These are phyloP conservation scores for Plecturocebus donacophilus DNA, from an alignment of 2,113 vertebrate species.

Conservation along the genomic window DNA sequence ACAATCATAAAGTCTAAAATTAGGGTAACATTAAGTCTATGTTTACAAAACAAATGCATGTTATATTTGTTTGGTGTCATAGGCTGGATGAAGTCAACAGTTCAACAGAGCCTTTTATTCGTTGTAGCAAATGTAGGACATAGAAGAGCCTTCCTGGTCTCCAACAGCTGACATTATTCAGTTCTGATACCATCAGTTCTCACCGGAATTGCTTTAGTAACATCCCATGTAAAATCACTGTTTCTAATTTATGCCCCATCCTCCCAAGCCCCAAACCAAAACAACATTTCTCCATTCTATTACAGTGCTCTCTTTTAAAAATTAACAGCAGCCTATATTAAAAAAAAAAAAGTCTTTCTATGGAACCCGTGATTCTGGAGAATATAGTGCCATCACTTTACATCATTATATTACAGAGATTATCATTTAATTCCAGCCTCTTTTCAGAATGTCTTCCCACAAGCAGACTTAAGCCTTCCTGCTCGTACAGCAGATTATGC, in stretches of 20 bases:
- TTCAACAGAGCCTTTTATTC: not conserved
- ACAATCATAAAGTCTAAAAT: not conserved
- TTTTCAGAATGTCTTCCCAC: not conserved
- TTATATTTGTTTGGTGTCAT: not conserved
- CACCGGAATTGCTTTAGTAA: not conserved
- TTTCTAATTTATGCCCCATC: not conserved
- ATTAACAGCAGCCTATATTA: not conserved
- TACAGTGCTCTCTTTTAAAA: not conserved
- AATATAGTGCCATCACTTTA: not conserved
- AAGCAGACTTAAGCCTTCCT: not conserved
- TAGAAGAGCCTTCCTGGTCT: not conserved
- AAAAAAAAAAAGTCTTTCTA: not conserved
- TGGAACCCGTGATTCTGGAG: not conserved
- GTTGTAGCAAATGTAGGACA: no score
- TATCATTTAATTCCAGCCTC: not conserved
- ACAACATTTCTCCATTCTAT: not conserved
- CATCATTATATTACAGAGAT: not conserved
- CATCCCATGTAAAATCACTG: not conserved
- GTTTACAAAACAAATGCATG: not conserved
- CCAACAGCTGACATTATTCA: no score
- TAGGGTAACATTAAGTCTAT: not conserved
- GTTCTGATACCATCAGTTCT: not conserved
- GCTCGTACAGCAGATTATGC: not conserved
- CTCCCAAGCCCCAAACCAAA: not conserved
- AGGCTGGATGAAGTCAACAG: not conserved